These are phyloP conservation scores for Lymantria dispar DNA, from an alignment of 2,888 invertebrate genomes.

Conservation along the genomic window DNA sequence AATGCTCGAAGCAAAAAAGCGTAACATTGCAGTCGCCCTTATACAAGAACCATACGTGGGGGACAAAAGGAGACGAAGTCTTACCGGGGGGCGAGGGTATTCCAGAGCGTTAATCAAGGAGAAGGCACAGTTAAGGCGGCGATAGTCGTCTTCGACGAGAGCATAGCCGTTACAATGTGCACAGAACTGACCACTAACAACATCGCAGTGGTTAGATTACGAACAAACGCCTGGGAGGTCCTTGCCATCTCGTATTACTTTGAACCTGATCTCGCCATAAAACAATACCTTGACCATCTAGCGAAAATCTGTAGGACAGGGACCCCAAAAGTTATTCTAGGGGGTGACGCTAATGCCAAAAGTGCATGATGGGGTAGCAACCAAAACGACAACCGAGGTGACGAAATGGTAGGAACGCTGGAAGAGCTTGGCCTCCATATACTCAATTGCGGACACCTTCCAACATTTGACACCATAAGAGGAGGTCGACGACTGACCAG, in stretches of 20 bases:
- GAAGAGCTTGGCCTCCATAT: neutral
- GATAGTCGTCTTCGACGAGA: too few species aligned
- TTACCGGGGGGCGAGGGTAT: neutral
- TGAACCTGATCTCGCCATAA: neutral
- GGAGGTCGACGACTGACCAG: neutral
- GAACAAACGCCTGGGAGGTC: too few species aligned
- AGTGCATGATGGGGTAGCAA: neutral
- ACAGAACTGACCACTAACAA: too few species aligned
- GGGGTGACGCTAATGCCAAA: too few species aligned
- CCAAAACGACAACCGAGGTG: neutral
- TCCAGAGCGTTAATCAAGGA: too few species aligned
- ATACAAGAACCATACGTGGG: neutral
- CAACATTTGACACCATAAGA: neutral
- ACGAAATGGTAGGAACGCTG: neutral
- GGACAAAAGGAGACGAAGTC: neutral
- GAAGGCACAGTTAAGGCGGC: too few species aligned
- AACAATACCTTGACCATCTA: neutral
- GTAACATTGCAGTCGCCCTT: neutral
- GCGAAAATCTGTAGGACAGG: neutral
- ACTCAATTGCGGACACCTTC: neutral
- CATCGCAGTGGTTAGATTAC: too few species aligned
- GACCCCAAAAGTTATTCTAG: too few species aligned
- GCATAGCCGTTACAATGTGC: too few species aligned
- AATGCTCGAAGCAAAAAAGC: neutral
- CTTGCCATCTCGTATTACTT: too few species aligned